Evolutionary conservation across 2,888 invertebrate species (phyloP).

Genomic region (Carcina quercana): DNA sequence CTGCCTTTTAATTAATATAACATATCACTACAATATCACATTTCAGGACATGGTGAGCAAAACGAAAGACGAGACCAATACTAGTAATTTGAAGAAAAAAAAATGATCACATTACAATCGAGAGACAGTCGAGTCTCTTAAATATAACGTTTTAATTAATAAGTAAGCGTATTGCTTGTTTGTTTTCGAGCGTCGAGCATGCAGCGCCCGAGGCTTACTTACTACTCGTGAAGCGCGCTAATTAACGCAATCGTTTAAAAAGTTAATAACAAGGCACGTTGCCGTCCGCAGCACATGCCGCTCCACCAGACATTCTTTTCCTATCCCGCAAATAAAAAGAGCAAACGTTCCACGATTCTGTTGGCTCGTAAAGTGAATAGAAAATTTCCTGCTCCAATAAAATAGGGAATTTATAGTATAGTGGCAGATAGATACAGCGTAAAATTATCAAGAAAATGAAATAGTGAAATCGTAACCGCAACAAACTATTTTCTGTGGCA

Average conservation of each 20-base stretch:
- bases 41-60: too few relatives aligned
- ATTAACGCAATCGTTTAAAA: conserved; percentile 70
- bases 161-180: conserved; percentile 48
- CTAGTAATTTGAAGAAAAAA: too few relatives aligned
- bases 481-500: conserved; percentile 27
- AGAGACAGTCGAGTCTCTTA: too few relatives aligned
- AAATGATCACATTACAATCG: too few relatives aligned
- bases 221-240: conserved; percentile 53
- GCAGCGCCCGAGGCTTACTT: conserved; percentile 45
- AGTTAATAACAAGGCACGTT: conserved; percentile 57
- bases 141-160: conserved; percentile 51
- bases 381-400: conserved; percentile 5
- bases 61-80: too few relatives aligned
- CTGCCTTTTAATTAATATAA: not conserved
- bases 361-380: conserved; percentile 5
- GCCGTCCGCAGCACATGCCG: conserved; percentile 56
- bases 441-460: conserved; percentile 20
- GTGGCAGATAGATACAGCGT: not conserved
- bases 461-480: conserved; percentile 25
- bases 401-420: not conserved
- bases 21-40: not conserved
- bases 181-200: conserved; percentile 32
- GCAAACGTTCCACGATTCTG: conserved; percentile 9
- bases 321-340: conserved; percentile 15
- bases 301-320: conserved; percentile 20